These are phyloP conservation scores for Phortica magna DNA, from an alignment of 2,888 invertebrate genomes.

Conservation along the genomic window DNA sequence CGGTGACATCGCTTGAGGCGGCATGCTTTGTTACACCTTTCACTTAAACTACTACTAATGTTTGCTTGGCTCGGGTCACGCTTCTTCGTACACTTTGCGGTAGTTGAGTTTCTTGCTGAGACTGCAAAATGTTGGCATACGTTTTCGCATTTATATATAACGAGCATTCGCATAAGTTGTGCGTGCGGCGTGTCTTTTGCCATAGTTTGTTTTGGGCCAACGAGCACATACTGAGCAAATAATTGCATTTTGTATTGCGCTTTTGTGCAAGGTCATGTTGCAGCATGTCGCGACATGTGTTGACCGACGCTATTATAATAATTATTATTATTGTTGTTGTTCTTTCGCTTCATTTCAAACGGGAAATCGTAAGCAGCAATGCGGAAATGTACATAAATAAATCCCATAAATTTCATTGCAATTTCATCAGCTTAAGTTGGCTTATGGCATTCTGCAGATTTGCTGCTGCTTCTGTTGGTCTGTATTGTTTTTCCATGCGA, in stretches of 20 bases:
- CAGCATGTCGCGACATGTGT: conserved; percentile 4
- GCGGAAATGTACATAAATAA: background rate
- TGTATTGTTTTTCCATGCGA: too few species aligned
- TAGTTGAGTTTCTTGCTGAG: conserved; percentile 26
- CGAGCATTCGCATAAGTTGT: background rate
- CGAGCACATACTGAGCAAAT: conserved; percentile 24
- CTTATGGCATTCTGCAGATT: too few species aligned
- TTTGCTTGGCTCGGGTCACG: background rate
- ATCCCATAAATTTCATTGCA: background rate
- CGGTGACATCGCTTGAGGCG: background rate
- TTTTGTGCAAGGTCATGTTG: conserved; percentile 38
- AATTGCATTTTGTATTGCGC: conserved; percentile 39
- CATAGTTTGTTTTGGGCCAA: conserved; percentile 35
- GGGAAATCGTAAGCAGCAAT: background rate
- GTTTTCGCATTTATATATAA: conserved; percentile 44
- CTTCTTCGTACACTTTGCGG: background rate
- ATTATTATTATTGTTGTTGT: background rate
- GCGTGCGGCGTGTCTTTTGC: background rate
- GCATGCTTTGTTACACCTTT: background rate
- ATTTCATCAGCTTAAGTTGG: too few species aligned
- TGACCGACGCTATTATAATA: background rate
- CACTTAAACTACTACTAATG: background rate
- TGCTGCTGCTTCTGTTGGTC: too few species aligned
- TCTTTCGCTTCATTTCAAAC: background rate
- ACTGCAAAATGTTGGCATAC: conserved; percentile 42